These are phyloP conservation scores for Pararge aegeria DNA, from an alignment of 1,140 invertebrate genomes.

Conservation along the genomic window DNA sequence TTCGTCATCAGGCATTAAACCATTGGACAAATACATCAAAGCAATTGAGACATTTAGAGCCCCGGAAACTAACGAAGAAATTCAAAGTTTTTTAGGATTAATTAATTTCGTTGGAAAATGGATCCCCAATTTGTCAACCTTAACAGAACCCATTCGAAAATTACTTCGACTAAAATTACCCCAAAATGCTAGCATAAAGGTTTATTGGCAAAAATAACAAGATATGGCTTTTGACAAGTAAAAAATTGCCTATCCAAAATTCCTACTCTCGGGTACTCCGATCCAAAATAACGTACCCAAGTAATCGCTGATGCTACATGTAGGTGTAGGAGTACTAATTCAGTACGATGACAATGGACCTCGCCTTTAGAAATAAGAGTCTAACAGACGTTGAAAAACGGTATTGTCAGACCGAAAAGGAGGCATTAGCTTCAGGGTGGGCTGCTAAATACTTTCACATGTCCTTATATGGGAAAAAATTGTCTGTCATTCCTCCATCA, in stretches of 20 bases:
- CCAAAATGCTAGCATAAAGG: neutral
- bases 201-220: neutral
- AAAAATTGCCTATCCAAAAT: constrained; percentile 3
- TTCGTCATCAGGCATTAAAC: constrained; percentile 41
- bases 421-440: constrained; percentile 45
- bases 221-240: neutral
- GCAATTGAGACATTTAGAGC: constrained; percentile 45
- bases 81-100: too few species aligned
- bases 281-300: constrained; percentile 39
- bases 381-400: constrained; percentile 37
- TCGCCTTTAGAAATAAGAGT: constrained; percentile 26
- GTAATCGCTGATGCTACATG: constrained; percentile 65
- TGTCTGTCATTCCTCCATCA: too few species aligned
- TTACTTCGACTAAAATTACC: neutral
- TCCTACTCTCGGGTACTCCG: constrained; percentile 35
- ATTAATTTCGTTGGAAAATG: too few species aligned
- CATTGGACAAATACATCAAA: constrained; percentile 44
- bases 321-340: constrained; percentile 53
- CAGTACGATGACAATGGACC: constrained; percentile 16
- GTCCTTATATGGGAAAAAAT: constrained; percentile 6
- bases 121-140: too few species aligned
- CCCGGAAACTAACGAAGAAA: constrained; percentile 42
- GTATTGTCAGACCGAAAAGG: constrained; percentile 47
- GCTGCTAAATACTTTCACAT: constrained; percentile 20
- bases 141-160: too few species aligned